Evolutionary conservation across 1,140 invertebrate species (phyloP), one percentile per base, ranked within the genome.

Genomic region (Trichonephila clavipes): DNA sequence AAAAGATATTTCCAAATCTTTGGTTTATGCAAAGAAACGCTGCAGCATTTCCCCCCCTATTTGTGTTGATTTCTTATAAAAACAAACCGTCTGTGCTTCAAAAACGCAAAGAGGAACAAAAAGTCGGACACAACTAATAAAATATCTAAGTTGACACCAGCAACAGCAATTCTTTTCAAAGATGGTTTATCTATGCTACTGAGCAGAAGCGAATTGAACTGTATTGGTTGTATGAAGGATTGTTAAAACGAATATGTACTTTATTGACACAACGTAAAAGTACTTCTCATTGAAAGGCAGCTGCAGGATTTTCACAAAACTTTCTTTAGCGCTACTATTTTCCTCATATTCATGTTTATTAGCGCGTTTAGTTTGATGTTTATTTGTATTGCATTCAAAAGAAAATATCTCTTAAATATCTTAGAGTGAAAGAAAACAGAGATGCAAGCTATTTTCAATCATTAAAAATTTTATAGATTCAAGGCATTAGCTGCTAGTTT

Each of bases 371-470:
- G 16, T 28, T 51, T 88, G 34, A 40, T 88, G 87, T 69, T 88
- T 88, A 88, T 88, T 88, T 88, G 34, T 34, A 69, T 88, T 88
- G 87, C 87, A 69, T 88, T 88, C 62, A 88, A 88, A 88, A 51
- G 64, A 34, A 88, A 28, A 40, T 88, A 64, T 21, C 87, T 69
- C 87, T n/a, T n/a, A n/a, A 62, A 24, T 62, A 59, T 87, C 85
- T 87, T 62, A 18, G 19, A 62, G 87, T 19, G 87, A 88, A n/a
- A n/a, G 59, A 64, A 88, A 88, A 88, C 28, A 69, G 62, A 64
- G 66, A 51, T 28, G 66, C 66, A 88, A 88, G 51, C 58, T 44
- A 69, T 88, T 64, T 44, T 88, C 87, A 88, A 69, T 88, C 62
- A 44, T 34, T n/a, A n/a, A n/a, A 88, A 88, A 88, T 44, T 88